Conservation (phyloP, 1,140 invertebrate species). For the Mycetomoellerius zeteki region DNA sequence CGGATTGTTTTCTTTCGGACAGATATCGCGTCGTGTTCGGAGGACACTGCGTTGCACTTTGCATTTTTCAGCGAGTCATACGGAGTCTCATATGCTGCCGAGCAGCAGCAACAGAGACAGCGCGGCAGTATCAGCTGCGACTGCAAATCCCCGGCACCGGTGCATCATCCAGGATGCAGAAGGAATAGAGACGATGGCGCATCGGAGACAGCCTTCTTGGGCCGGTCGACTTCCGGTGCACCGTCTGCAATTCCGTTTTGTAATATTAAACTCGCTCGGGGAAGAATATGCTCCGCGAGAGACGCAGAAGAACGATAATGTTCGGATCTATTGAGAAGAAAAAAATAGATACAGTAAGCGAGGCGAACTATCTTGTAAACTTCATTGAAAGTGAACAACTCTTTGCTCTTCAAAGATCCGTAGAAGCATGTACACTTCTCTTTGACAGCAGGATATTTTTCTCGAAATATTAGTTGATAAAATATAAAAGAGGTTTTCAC, state of each 20-base stretch:
- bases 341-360: conserved; percentile 22
- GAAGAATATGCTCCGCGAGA: conserved; percentile 26
- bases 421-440: neutral
- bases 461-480: neutral
- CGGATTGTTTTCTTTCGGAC: conserved; percentile 53
- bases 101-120: neutral
- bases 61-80: conserved; percentile 49
- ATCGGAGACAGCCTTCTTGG: conserved; percentile 45
- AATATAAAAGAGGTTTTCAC: conserved; percentile 6
- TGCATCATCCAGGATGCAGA: conserved; percentile 40
- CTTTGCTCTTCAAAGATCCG: neutral
- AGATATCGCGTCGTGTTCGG: conserved; percentile 25
- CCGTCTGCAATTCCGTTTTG: conserved; percentile 54
- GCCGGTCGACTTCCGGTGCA: conserved; percentile 29
- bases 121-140: neutral
- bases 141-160: conserved; percentile 34
- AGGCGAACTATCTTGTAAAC: conserved; percentile 39
- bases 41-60: conserved; percentile 27
- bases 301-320: conserved; percentile 50
- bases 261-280: conserved; percentile 60
- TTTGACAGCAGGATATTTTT: conserved; percentile 3
- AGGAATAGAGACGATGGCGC: conserved; percentile 57
- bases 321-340: conserved; percentile 29
- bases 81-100: conserved; percentile 36
- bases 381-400: conserved; percentile 29